These are phyloP conservation scores for Argyrosomus regius DNA, from an alignment of 2,797 vertebrate genomes.

Conservation along the genomic window DNA sequence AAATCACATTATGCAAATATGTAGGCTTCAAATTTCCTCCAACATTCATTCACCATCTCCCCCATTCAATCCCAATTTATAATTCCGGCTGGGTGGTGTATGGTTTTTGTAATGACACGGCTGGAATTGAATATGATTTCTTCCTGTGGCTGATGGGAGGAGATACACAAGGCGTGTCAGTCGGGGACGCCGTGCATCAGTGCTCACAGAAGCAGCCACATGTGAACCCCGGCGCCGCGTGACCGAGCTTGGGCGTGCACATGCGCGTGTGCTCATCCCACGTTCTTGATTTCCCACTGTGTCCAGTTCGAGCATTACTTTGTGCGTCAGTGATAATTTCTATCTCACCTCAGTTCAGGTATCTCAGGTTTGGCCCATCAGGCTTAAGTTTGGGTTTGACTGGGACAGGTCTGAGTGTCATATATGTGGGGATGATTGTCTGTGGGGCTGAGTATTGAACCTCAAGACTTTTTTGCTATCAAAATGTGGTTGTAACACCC, in stretches of 20 bases:
- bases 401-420: not conserved
- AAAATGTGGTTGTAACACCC: not conserved
- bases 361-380: not conserved
- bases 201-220: constrained; percentile 30
- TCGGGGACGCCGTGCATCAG: constrained; percentile 40
- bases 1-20: constrained; percentile 73
- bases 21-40: constrained; percentile 50
- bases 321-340: not conserved
- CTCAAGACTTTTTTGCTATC: not conserved
- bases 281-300: not conserved
- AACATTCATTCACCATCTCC: constrained; percentile 25
- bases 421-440: not conserved
- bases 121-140: constrained; percentile 57
- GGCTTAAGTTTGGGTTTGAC: not conserved
- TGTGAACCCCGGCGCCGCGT: constrained; percentile 25
- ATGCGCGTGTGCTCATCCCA: no score
- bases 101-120: constrained; percentile 63
- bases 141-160: constrained; percentile 64
- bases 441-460: not conserved
- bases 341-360: not conserved
- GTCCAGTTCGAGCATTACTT: not conserved
- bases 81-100: constrained; percentile 45
- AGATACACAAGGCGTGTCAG: constrained; percentile 66
- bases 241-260: constrained; percentile 11
- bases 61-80: constrained; percentile 51